A percentile compares a stretch with the other conserved stretches of the same genome.
Conservation (phyloP, 2,797 vertebrate genomes). For the Anomalospiza imberbis region DNA sequence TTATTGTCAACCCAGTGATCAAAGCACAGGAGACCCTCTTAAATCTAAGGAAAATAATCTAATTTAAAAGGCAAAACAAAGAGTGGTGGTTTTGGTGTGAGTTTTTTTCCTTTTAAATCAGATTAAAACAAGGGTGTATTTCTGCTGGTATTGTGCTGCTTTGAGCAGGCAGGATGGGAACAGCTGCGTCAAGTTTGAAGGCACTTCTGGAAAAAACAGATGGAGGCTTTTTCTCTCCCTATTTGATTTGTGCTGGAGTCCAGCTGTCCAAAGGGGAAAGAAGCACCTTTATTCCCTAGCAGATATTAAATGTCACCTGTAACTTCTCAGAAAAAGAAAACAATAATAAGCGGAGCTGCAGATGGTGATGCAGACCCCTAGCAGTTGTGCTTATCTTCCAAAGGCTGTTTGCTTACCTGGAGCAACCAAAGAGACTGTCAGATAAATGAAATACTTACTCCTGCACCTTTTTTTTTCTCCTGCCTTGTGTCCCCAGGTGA, state of each 20-base stretch:
- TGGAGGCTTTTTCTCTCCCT: constrained; percentile 22
- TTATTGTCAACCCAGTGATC: constrained; percentile 83
- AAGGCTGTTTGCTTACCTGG: constrained; percentile 13
- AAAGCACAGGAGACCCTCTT: constrained; percentile 77
- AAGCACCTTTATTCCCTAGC: constrained; percentile 49
- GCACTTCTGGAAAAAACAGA: constrained; percentile 61
- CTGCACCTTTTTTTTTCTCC: not conserved
- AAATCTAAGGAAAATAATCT: constrained; percentile 81
- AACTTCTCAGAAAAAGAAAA: constrained; percentile 9
- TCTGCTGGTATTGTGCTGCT: constrained; percentile 46
- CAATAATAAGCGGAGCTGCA: constrained; percentile 8
- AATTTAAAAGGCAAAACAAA: constrained; percentile 75
- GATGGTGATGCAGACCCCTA: constrained; percentile 30
- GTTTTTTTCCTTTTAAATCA: not conserved
- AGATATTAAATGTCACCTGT: constrained; percentile 52
- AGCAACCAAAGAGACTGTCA: not conserved
- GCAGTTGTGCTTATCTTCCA: not conserved
- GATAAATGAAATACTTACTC: not conserved
- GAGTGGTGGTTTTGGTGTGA: constrained; percentile 36
- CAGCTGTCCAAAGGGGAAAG: constrained; percentile 57
- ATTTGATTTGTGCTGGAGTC: constrained; percentile 52
- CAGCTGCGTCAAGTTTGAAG: constrained; percentile 52
- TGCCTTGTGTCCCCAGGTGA: not conserved
- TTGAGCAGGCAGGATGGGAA: constrained; percentile 36
- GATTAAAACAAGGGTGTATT: constrained; percentile 62